A percentile compares a stretch with the other conserved stretches of the same genome.
These are phyloP conservation scores for Lasioglossum lativentre DNA, from an alignment of 2,888 invertebrate species.

Conservation along the genomic window DNA sequence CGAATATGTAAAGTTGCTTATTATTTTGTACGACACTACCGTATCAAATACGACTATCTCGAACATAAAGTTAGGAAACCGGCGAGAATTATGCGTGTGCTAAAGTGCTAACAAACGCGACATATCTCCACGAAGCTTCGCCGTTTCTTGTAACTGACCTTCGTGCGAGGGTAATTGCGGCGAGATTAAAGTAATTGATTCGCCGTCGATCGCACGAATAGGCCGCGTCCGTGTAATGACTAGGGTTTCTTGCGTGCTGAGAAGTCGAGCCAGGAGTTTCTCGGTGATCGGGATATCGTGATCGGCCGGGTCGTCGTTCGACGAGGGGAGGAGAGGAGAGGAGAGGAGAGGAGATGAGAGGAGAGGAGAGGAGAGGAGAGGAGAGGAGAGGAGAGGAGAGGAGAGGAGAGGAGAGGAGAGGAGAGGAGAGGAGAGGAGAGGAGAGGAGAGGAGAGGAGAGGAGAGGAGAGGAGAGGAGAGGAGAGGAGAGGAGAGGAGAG, in stretches of 20 bases:
- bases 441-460: too few species aligned
- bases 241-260: slow-evolving; percentile 46
- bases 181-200: slow-evolving; percentile 58
- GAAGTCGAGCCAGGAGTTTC: slow-evolving; percentile 20
- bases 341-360: too few species aligned
- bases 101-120: slow-evolving; percentile 39
- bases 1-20: too few species aligned
- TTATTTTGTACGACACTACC: too few species aligned
- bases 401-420: too few species aligned
- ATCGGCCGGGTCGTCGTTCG: slow-evolving; percentile 21
- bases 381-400: too few species aligned
- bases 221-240: slow-evolving; percentile 43
- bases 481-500: too few species aligned
- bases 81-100: slow-evolving; percentile 28
- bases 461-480: too few species aligned
- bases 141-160: slow-evolving; percentile 23
- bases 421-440: too few species aligned
- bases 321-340: slow-evolving; percentile 32
- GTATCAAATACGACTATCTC: neutral
- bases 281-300: slow-evolving; percentile 30
- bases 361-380: too few species aligned
- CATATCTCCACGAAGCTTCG: slow-evolving; percentile 23
- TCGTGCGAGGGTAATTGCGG: slow-evolving; percentile 34
- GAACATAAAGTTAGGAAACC: neutral
- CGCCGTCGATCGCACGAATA: slow-evolving; percentile 33